Conservation (phyloP, 2,888 invertebrate species). For the Drosophila kuntzei region DNA sequence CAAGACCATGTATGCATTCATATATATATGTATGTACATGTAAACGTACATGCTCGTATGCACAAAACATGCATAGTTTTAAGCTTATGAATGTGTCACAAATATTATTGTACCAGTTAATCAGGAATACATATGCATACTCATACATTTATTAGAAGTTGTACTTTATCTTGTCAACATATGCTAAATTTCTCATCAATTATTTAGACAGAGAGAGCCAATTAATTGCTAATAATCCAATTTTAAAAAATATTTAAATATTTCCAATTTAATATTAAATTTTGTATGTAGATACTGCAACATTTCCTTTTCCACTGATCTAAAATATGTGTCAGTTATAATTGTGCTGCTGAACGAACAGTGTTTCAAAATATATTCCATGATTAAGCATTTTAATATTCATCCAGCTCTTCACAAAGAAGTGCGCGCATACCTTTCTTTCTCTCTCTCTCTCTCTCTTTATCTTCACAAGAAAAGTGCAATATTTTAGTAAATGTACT, state of each 20-base stretch:
- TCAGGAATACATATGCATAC: constrained; percentile 9
- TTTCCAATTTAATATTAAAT: neutral
- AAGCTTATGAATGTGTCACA: constrained; percentile 37
- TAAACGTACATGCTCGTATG: constrained; percentile 2
- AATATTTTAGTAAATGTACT: constrained; percentile 30
- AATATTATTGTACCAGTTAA: constrained; percentile 14
- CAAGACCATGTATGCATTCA: constrained; percentile 23
- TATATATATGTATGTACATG: constrained; percentile 10
- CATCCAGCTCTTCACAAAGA: neutral
- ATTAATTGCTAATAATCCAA: neutral
- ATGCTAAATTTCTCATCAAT: neutral
- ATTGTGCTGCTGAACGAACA: neutral
- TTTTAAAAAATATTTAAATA: neutral
- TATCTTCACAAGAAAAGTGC: neutral
- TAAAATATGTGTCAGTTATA: constrained; percentile 15
- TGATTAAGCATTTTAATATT: neutral
- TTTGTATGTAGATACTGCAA: neutral
- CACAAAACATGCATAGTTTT: constrained; percentile 11
- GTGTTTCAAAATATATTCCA: constrained; percentile 6
- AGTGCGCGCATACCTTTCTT: neutral
- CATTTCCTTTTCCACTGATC: neutral
- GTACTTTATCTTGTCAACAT: neutral
- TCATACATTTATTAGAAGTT: constrained; percentile 8
- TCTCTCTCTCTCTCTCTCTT: neutral
- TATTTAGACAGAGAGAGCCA: neutral